Base-by-base conservation (phyloP, 2,797 vertebrate genomes). In the Clangula hyemalis region DNA sequence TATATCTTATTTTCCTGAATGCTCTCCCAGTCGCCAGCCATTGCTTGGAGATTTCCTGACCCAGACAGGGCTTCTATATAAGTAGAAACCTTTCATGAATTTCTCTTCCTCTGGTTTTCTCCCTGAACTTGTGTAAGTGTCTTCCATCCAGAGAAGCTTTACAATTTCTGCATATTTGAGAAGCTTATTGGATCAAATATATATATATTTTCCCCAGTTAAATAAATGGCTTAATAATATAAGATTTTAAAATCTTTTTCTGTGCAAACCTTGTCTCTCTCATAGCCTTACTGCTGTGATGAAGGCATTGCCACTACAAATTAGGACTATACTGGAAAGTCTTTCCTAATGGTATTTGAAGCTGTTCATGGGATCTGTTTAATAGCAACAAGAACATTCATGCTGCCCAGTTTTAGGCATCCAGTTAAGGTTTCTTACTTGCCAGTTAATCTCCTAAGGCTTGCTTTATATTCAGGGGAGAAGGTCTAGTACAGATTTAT, bases 21-120 rank as follows among this genome's bases (percentile, higher is more conserved):
- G 39, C 36, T 81, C 62, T 86, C 60, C 9, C 90, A 92, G 62
- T 71, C 39, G 81, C 88, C 66, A 94, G 58, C 72, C 49, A 53
- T 34, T 85, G 80, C 64, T 87, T 73, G 78, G 95, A 88, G 77
- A 93, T 94, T 95, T 94, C 94, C 90, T 92, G 91, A 95, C n/a
- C 47, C 78, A 70, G 93, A 75, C 45, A 51, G 38, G 56, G 64
- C 88, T 85, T 89, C 84, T 89, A 0, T 45, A 41, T 65, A 81
- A 36, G 47, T 86, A 91, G 66, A 79, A 95, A 94, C 47, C 56
- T 83, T 93, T 94, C 72, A 78, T 57, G 47, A 66, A 73, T 91
- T 84, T 62, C 22, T 56, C 10, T 94, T 93, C 70, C 70, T 81
- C 68, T 90, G 47, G 5, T 16, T 91, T 77, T 88, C 47, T 76